Conservation (phyloP, 2,113 vertebrate species). For the Microcebus lehilahytsara region DNA sequence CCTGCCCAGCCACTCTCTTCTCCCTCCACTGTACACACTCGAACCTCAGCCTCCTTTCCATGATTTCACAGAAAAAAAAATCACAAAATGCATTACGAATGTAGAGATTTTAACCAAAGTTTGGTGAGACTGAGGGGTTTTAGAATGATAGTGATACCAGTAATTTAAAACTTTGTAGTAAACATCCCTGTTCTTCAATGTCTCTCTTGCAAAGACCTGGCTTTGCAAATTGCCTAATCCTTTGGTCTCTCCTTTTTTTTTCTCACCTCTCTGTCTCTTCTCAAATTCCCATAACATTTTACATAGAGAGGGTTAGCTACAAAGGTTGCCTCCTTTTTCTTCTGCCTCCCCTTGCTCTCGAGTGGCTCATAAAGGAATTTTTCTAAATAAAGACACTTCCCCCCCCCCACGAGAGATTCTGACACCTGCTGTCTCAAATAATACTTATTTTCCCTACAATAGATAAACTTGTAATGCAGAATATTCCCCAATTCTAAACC, state of each 20-base stretch:
- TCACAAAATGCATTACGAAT: background rate
- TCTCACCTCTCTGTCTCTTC: background rate
- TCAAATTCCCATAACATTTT: constrained; percentile 9
- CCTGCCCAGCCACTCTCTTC: background rate
- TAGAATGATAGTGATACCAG: background rate
- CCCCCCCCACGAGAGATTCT: background rate
- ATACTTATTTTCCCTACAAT: background rate
- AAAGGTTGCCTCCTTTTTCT: background rate
- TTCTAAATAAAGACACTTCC: background rate
- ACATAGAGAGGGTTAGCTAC: background rate
- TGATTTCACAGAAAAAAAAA: background rate
- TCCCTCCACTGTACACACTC: background rate
- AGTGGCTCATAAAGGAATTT: background rate
- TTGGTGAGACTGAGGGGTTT: background rate
- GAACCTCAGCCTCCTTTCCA: background rate
- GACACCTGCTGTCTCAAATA: background rate
- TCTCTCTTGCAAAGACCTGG: background rate
- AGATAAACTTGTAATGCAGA: background rate
- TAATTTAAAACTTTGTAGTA: background rate
- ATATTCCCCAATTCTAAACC: background rate
- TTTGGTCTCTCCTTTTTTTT: background rate
- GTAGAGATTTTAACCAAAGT: background rate
- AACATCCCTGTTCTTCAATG: background rate
- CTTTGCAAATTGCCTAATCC: background rate
- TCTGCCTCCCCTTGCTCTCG: background rate